These are phyloP conservation scores for Gobio gobio DNA, from an alignment of 2,113 vertebrate genomes.

Conservation along the genomic window DNA sequence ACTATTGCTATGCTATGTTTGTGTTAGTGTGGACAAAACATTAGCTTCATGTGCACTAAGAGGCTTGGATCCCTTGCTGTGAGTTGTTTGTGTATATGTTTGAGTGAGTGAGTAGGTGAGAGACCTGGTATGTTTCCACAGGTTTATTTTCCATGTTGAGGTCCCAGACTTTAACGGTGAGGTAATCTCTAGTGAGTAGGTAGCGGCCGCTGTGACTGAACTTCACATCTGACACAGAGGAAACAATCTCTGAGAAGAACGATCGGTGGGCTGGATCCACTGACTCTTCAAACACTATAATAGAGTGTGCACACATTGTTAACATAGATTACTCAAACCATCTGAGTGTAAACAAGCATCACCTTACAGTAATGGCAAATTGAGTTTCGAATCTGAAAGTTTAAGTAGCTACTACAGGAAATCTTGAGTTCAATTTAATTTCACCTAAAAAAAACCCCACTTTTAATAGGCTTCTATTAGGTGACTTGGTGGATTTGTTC, in stretches of 20 bases:
- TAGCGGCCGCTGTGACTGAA: slow-evolving; percentile 60
- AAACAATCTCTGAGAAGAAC: slow-evolving; percentile 51
- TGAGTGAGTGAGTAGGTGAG: slow-evolving; percentile 10
- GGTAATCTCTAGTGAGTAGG: slow-evolving; percentile 59
- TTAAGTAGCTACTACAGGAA: neutral
- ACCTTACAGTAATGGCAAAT: neutral
- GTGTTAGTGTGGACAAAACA: no score
- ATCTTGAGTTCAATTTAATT: neutral
- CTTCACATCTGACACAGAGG: slow-evolving; percentile 49
- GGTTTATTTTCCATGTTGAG: slow-evolving; percentile 60
- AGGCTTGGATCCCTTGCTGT: neutral
- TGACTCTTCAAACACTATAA: slow-evolving; percentile 53
- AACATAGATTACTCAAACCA: neutral
- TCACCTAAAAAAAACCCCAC: neutral
- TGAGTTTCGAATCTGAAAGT: neutral
- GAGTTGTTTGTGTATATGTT: neutral
- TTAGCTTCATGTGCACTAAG: no score
- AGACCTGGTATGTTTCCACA: slow-evolving; percentile 52
- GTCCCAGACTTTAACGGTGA: slow-evolving; percentile 59
- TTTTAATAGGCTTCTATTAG: neutral
- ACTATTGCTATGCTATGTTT: no score
- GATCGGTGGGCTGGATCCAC: slow-evolving; percentile 51
- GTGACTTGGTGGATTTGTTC: neutral
- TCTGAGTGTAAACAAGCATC: neutral
- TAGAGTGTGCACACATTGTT: neutral